phyloP scores from a whole-genome alignment of 2,888 invertebrate genomes.

The Belgica antarctica region DNA sequence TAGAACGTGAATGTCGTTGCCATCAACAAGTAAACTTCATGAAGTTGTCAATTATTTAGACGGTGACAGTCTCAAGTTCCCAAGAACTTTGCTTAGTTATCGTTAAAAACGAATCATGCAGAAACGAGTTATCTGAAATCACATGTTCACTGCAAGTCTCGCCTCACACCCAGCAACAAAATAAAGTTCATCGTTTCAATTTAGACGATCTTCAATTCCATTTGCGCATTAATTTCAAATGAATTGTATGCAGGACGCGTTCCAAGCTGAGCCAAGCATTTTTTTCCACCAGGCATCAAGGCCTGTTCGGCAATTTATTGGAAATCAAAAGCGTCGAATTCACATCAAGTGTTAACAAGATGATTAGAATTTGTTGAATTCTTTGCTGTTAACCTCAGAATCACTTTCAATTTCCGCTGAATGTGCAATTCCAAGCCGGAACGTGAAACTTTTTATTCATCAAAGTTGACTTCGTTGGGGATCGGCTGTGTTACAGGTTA shows the following conservation, averaged over 20 bases:
- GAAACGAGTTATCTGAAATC: not conserved
- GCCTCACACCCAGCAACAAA: too few species aligned
- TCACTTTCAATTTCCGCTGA: too few species aligned
- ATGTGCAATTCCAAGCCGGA: too few species aligned
- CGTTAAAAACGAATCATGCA: not conserved
- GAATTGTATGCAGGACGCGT: constrained; percentile 11
- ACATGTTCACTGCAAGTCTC: too few species aligned
- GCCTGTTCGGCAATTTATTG: not conserved
- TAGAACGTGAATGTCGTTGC: not conserved
- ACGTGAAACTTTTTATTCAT: too few species aligned
- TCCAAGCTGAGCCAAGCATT: not conserved
- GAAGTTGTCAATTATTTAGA: not conserved
- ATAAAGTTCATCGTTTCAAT: too few species aligned
- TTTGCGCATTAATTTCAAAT: too few species aligned
- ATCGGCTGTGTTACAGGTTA: too few species aligned
- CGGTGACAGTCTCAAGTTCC: not conserved
- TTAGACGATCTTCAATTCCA: not conserved
- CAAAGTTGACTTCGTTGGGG: too few species aligned
- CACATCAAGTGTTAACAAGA: not conserved
- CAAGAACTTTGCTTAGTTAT: not conserved
- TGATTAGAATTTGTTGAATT: too few species aligned
- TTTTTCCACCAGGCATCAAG: constrained; percentile 8
- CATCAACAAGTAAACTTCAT: not conserved
- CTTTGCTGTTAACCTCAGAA: too few species aligned
- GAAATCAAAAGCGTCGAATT: constrained; percentile 14